phyloP scores from a whole-genome alignment of 2,888 invertebrate species.

The Octodonta nipae region DNA sequence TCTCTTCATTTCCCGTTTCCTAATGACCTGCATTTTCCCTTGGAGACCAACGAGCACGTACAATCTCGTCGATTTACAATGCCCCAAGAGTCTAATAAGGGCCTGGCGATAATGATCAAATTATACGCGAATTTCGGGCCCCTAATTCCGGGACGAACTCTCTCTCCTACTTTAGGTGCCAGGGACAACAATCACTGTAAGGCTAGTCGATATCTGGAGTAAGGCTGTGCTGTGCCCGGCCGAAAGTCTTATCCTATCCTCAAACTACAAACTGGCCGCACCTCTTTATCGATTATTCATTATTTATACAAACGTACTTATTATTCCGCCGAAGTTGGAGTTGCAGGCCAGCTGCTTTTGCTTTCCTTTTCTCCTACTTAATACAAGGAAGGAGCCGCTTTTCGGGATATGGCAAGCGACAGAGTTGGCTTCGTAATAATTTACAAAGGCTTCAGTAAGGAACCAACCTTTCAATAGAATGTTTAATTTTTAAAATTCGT shows the following conservation, averaged over 20 bases:
- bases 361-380: constrained; percentile 30
- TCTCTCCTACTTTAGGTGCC: constrained; percentile 28
- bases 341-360: too few species aligned
- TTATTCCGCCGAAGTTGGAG: constrained; percentile 33
- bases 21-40: constrained; percentile 1
- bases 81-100: constrained; percentile 4
- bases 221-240: constrained; percentile 35
- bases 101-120: constrained; percentile 18
- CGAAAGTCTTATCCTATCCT: too few species aligned
- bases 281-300: constrained; percentile 37
- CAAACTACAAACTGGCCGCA: constrained; percentile 19
- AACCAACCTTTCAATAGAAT: too few species aligned
- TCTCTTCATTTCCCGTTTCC: too few species aligned
- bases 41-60: neutral
- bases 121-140: constrained; percentile 17
- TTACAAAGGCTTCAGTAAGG: too few species aligned
- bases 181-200: constrained; percentile 29
- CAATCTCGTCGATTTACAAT: neutral
- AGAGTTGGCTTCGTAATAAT: too few species aligned
- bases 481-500: too few species aligned
- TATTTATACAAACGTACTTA: constrained; percentile 38
- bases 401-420: too few species aligned
- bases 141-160: constrained; percentile 16
- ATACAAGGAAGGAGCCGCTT: too few species aligned
- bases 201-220: constrained; percentile 36